Evolutionary conservation across 2,113 vertebrate species (phyloP), one percentile per base, ranked within the genome.

Genomic region (Neotoma lepida): DNA sequence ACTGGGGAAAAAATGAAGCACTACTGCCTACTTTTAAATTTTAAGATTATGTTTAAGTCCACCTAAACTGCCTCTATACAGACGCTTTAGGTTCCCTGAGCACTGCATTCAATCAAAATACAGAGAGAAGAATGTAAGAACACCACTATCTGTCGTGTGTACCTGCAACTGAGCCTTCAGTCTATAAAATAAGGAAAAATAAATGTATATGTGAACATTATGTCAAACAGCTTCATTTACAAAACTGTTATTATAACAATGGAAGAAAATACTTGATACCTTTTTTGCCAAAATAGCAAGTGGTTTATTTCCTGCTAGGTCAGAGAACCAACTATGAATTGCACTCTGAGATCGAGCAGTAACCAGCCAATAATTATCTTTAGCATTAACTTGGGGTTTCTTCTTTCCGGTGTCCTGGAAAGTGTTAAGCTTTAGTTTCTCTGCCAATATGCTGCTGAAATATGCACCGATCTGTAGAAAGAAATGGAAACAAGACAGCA

Each of bases 311-410:
- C 98, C 98, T 89, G 98, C 98, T 90, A 99, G 95, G 90, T 99
- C 98, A 12, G 97, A 98, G 96, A 99, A 99, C 98, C 98, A 98
- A 90, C 95, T 98, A 90, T 99, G 98, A 96, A 99, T 98, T 2
- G 98, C 98, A 90, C 98, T 98, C 98, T 99, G 98, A 54, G 98
- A 98, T 14, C 98, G 98, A 95, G 98, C 97, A 58, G 98, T 98
- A 46, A 98, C 98, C 97, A 98, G 97, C 98, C 98, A 99, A 77
- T 98, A 98, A 96, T 98, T 98, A 96, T 99, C 98, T 97, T 99
- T 99, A 92, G 98, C 98, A 91, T 98, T 98, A 70, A 98, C 97
- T 98, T 99, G 98, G 63, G 98, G 98, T 87, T 98, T 99, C 97
- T 98, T 99, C 98, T 98, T 99, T 39, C 98, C 98, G 0, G 98